phyloP scores from a whole-genome alignment of 1,140 invertebrate species.

The Cataglyphis hispanica region DNA sequence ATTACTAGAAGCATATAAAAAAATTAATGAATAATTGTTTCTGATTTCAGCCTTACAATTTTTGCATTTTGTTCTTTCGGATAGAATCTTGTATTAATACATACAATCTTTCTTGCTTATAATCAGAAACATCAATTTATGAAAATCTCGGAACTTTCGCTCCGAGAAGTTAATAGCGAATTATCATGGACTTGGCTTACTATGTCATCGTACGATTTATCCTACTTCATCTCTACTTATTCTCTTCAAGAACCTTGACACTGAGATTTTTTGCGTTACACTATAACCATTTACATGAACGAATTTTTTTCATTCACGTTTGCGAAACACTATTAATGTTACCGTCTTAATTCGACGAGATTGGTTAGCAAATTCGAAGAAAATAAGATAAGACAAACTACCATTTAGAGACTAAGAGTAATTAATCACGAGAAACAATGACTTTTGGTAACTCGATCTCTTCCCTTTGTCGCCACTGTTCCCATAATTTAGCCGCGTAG shows the following conservation, averaged over 20 bases:
- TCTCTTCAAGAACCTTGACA: conserved; percentile 59
- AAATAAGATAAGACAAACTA: conserved; percentile 4
- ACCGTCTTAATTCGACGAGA: conserved; percentile 18
- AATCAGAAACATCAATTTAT: conserved; percentile 42
- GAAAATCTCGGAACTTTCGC: conserved; percentile 26
- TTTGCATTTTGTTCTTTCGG: background rate
- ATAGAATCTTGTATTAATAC: background rate
- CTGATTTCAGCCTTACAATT: background rate
- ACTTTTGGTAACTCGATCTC: background rate
- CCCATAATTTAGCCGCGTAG: background rate
- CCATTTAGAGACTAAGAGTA: conserved; percentile 6
- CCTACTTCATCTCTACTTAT: conserved; percentile 38
- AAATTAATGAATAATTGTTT: background rate
- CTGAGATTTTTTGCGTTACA: conserved; percentile 47
- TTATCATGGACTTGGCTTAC: conserved; percentile 47
- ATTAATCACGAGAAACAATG: conserved; percentile 37
- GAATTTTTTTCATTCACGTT: background rate
- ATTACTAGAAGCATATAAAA: background rate
- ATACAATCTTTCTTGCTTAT: background rate
- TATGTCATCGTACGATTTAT: conserved; percentile 3
- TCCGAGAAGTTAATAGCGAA: conserved; percentile 20
- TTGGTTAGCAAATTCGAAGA: conserved; percentile 35
- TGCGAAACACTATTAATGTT: conserved; percentile 38
- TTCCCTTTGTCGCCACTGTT: background rate
- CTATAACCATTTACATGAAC: background rate